Evolutionary conservation across 2,113 vertebrate genomes (phyloP), one percentile per base, ranked within the genome.

Genomic region (Megaceryle torquata): DNA sequence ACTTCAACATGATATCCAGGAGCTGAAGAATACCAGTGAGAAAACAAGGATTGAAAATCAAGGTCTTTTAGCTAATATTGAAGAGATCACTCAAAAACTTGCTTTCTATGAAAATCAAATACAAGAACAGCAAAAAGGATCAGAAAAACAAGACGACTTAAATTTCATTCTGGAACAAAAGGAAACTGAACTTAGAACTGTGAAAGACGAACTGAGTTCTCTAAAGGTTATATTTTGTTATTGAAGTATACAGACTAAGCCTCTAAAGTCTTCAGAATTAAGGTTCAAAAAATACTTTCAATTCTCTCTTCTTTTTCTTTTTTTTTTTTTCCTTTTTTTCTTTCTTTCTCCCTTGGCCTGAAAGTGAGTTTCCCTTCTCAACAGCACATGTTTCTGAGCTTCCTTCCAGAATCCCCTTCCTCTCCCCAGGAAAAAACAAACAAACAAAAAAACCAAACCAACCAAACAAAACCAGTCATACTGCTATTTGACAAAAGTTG

Each of bases 201-300:
- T 98, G 75, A 98, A 94, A 97, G 97, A 96, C n/a, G 98, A 99
- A 89, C 93, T 99, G 61, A 93, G 89, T 86, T 89, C 96, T 91
- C 91, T 98, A 89, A 98, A 99, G 99, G 99, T 99, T 89, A 98
- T 98, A 96, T 93, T 97, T 95, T 96, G 92, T 97, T 94, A 96
- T 96, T 96, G 94, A 97, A 93, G 82, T 97, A 96, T 95, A 94
- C 93, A 94, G 89, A 96, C 95, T 96, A 96, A 96, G 95, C 82
- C 86, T 95, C 91, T 93, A 96, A 96, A 91, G 89, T 81, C 89
- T 97, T 93, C 96, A 96, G 76, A 96, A 95, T 89, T 88, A 95
- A 97, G 95, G 86, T 95, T 94, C 86, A 95, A 91, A 96, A 85
- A 87, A 86, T 90, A 95, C 95, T 96, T 96, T 97, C 82, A 91